phyloP scores from a whole-genome alignment of 2,113 vertebrate species.

The Ctenomys sociabilis region DNA sequence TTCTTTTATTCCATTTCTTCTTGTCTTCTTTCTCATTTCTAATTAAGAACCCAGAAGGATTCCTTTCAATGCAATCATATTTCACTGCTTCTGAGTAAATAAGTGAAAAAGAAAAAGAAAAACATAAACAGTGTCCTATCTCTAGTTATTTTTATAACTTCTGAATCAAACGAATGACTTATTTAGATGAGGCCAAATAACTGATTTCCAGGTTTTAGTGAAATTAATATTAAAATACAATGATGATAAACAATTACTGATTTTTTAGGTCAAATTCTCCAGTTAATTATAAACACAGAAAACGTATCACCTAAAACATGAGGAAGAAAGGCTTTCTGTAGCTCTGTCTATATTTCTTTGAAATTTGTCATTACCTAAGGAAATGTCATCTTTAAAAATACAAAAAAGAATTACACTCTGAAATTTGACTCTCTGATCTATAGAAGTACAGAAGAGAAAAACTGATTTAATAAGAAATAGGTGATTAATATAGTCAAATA shows the following conservation, averaged over 20 bases:
- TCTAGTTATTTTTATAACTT: conserved; percentile 56
- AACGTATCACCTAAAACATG: not conserved
- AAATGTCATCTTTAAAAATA: conserved; percentile 16
- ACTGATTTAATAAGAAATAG: conserved; percentile 35
- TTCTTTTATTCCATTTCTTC: not conserved
- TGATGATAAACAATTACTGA: not conserved
- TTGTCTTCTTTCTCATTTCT: conserved; percentile 1
- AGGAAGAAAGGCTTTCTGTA: not conserved
- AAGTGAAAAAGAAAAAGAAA: not conserved
- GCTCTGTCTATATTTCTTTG: not conserved
- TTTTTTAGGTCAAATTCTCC: not conserved
- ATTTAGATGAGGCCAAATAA: not conserved
- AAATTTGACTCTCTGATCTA: not conserved
- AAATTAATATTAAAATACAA: not conserved
- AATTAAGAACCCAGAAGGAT: conserved; percentile 6
- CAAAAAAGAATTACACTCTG: not conserved
- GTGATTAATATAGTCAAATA: conserved; percentile 47
- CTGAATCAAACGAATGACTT: conserved; percentile 45
- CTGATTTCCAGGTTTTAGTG: not conserved
- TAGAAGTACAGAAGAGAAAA: conserved; percentile 4
- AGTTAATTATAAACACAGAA: not conserved
- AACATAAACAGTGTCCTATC: not conserved
- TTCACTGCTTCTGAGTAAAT: conserved; percentile 24
- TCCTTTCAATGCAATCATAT: not conserved
- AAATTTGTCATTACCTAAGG: not conserved